These are phyloP conservation scores for Agrypnia vestita DNA, from an alignment of 1,140 invertebrate genomes.

Conservation along the genomic window DNA sequence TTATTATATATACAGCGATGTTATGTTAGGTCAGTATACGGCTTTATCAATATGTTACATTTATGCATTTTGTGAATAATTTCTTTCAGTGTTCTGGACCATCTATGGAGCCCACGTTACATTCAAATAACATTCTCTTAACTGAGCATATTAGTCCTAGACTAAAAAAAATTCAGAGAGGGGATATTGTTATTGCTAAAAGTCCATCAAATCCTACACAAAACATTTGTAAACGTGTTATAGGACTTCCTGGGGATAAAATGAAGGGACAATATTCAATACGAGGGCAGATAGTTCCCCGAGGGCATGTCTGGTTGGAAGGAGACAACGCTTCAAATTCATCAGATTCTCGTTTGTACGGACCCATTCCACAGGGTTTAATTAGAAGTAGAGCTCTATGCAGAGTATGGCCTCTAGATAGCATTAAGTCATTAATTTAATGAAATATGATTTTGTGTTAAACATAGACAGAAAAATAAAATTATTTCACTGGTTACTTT, in stretches of 20 bases:
- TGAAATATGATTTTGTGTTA: not conserved
- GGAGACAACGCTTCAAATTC: constrained; percentile 93
- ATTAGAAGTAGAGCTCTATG: constrained; percentile 80
- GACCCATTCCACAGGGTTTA: constrained; percentile 89
- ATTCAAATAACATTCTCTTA: constrained; percentile 85
- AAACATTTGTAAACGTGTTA: constrained; percentile 90
- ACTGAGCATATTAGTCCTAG: constrained; percentile 85
- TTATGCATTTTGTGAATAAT: too few relatives aligned
- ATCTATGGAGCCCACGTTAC: constrained; percentile 93
- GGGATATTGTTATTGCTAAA: constrained; percentile 88
- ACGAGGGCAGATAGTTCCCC: constrained; percentile 77
- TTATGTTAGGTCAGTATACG: too few relatives aligned
- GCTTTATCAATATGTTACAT: too few relatives aligned
- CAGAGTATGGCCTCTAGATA: constrained; percentile 74
- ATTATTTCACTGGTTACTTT: constrained; percentile 10
- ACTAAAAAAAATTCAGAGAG: constrained; percentile 77
- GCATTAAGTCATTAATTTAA: constrained; percentile 65
- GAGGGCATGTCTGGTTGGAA: constrained; percentile 94
- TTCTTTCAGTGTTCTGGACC: constrained; percentile 86
- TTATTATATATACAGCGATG: too few relatives aligned
- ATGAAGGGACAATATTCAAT: constrained; percentile 70
- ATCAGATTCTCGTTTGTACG: constrained; percentile 89
- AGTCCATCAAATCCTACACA: constrained; percentile 85
- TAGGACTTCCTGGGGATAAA: constrained; percentile 83
- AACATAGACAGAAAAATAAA: constrained; percentile 60